Evolutionary conservation across 2,888 invertebrate species (phyloP).

Genomic region (Automeris io): DNA sequence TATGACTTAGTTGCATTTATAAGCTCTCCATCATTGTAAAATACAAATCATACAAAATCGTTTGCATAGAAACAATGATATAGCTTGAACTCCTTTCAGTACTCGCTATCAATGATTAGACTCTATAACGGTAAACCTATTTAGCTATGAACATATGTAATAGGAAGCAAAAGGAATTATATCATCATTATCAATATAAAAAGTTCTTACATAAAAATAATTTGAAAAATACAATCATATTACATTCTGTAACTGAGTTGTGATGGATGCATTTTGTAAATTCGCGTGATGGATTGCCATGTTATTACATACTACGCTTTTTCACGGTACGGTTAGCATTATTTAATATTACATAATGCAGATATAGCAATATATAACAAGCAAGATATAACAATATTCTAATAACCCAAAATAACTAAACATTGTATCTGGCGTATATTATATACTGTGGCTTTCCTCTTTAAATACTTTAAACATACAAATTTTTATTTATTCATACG

Average conservation of each 20-base stretch:
- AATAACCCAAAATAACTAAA: conserved; percentile 2
- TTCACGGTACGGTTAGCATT: neutral
- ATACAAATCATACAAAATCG: too few species aligned
- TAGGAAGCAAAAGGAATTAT: too few species aligned
- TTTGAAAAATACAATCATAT: neutral
- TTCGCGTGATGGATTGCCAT: conserved; percentile 4
- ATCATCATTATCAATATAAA: neutral
- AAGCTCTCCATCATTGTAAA: too few species aligned
- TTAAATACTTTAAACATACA: too few species aligned
- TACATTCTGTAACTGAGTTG: neutral
- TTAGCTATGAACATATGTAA: too few species aligned
- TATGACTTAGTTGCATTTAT: too few species aligned
- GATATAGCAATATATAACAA: conserved; percentile 1
- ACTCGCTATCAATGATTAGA: too few species aligned
- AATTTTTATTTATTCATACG: too few species aligned
- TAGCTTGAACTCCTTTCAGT: too few species aligned
- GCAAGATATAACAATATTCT: conserved; percentile 1
- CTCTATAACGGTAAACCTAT: too few species aligned
- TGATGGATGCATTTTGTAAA: neutral
- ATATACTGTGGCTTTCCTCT: too few species aligned
- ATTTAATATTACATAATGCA: conserved; percentile 3
- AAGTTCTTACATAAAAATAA: neutral
- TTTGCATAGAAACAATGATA: too few species aligned
- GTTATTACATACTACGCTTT: conserved; percentile 2
- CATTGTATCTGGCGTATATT: neutral